Evolutionary conservation across 2,888 invertebrate genomes (phyloP).

Genomic region (Seira ritae): DNA sequence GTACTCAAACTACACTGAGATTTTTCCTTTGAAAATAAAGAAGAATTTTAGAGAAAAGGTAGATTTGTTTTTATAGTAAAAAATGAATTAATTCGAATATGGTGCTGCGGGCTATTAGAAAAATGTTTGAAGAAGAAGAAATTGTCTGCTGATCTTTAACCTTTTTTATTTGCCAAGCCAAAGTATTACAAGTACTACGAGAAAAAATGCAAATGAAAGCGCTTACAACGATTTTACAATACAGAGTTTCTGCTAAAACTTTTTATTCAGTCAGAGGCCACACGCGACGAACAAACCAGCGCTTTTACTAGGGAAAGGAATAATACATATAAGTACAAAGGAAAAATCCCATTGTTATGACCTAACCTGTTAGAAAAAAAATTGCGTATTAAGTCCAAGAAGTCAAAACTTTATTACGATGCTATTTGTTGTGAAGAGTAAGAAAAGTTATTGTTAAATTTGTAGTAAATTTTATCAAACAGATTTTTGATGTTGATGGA

Average conservation of each 20-base stretch:
- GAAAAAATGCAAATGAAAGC: constrained; percentile 12
- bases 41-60: not conserved
- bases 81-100: not conserved
- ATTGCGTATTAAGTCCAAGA: not conserved
- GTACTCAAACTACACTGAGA: not conserved
- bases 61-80: not conserved
- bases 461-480: constrained; percentile 59
- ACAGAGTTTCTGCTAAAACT: constrained; percentile 15
- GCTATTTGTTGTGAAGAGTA: constrained; percentile 36
- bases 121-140: too few relatives aligned
- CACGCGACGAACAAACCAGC: constrained; percentile 4
- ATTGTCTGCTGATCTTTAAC: not conserved
- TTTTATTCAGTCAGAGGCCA: not conserved
- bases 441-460: constrained; percentile 50
- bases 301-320: not conserved
- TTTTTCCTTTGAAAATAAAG: not conserved
- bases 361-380: not conserved
- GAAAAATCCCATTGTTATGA: constrained; percentile 18
- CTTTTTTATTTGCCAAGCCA: not conserved
- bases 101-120: not conserved
- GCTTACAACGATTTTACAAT: constrained; percentile 12
- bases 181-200: not conserved
- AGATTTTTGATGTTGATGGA: constrained; percentile 33
- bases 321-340: constrained; percentile 15
- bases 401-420: not conserved